phyloP scores from a whole-genome alignment of 2,888 invertebrate genomes.

The Rapana venosa region DNA sequence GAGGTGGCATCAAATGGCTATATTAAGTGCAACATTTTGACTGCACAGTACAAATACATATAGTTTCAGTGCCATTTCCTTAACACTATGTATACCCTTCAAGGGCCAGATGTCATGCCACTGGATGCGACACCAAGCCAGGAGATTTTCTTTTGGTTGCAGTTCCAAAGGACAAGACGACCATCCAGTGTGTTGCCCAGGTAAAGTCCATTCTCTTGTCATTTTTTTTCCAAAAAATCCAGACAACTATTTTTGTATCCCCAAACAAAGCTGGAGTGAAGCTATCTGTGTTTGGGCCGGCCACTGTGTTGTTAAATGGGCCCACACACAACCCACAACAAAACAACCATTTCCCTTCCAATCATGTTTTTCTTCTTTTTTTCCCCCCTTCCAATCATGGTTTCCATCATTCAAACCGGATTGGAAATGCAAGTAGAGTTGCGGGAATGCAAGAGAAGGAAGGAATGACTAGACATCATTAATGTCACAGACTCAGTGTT shows the following conservation, averaged over 20 bases:
- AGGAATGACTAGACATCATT: too few species aligned
- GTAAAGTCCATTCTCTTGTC: background rate
- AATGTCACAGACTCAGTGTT: constrained; percentile 10
- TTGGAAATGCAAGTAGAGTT: too few species aligned
- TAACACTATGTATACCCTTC: background rate
- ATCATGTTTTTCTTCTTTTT: background rate
- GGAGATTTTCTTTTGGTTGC: constrained; percentile 6
- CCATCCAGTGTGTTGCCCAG: background rate
- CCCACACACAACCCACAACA: too few species aligned
- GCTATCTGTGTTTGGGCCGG: too few species aligned
- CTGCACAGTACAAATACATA: background rate
- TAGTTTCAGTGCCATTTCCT: background rate
- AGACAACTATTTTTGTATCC: too few species aligned
- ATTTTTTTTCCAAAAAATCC: too few species aligned
- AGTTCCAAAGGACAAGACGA: constrained; percentile 5
- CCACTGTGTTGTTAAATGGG: too few species aligned
- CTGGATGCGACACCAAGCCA: background rate
- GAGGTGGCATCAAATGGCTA: background rate
- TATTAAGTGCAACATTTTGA: background rate
- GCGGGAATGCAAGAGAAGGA: too few species aligned
- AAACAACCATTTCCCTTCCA: too few species aligned
- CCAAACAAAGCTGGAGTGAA: too few species aligned
- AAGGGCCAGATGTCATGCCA: background rate
- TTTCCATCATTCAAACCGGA: too few species aligned
- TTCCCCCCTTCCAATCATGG: too few species aligned